Base-by-base conservation (phyloP, 2,797 vertebrate genomes). In the Artibeus jamaicensis region DNA sequence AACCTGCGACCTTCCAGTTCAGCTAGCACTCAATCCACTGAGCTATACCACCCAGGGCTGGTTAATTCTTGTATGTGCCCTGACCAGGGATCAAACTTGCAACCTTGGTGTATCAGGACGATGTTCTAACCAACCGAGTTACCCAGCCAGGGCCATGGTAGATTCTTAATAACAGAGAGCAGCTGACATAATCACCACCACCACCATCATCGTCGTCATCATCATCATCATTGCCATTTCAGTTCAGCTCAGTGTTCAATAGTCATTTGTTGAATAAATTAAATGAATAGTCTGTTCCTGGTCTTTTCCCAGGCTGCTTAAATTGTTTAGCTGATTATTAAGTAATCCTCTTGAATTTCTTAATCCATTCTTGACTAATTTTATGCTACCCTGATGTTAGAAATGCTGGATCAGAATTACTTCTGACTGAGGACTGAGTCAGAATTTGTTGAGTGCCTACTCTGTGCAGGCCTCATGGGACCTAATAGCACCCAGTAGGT, bases 291-390 rank as follows among this genome's bases (percentile, higher is more conserved):
- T 57, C 90, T 90, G 95, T 59, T 83, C 46, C 16, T 77, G 16
- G 59, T 91, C 59, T 93, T 91, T 97, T 95, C 96, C 96, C 97
- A 97, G 95, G 92, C 79, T 81, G 90, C 92, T 96, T 96, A 96
- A 67, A 67, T 29, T 4, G 14, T 74, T 95, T 86, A 89, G 89
- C 96, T 74, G 96, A 95, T 91, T 93, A 89, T 76, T 48, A 59
- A 77, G 76, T 85, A 94, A 97, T 96, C 94, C 91, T 77, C 59
- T 44, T 81, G 94, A 77, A 67, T 68, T 94, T 86, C 91, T 94
- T 95, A 91, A 97, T 96, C 89, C 93, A 19, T 59, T 59, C 50
- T 94, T 44, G 53, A 42, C 96, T 57, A 77, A 89, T 89, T 84
- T 82, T 21, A 44, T 0, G 7, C 29, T 77, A 39, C 74, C 70